Percentiles rank a stretch among this genome's conserved stretches.
Evolutionary conservation across 2,797 vertebrate species (phyloP).

Genomic region (Falco columbarius): DNA sequence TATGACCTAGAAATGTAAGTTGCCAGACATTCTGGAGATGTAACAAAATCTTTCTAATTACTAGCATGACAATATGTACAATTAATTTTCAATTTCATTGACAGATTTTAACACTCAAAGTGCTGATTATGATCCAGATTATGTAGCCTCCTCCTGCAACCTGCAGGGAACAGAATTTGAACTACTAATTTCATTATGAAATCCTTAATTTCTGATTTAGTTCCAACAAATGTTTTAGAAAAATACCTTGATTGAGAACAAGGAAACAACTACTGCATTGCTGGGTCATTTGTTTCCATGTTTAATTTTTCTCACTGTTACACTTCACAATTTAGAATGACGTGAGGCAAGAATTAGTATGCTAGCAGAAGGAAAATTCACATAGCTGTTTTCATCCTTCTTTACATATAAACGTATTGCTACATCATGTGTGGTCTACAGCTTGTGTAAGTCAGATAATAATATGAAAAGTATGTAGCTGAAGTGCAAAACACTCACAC

Average conservation of each 20-base stretch:
- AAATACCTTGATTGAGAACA: background rate
- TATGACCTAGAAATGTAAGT: background rate
- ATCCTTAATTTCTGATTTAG: background rate
- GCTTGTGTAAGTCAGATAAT: background rate
- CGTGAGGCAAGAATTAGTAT: background rate
- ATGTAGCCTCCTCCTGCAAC: background rate
- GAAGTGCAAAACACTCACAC: background rate
- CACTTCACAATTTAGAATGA: background rate
- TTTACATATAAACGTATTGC: background rate
- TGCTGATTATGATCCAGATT: background rate
- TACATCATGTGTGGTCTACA: background rate
- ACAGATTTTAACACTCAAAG: background rate
- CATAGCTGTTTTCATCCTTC: background rate
- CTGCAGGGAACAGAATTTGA: background rate
- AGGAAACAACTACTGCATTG: background rate
- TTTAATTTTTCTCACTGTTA: background rate
- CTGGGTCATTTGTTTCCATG: background rate
- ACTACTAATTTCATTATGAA: background rate
- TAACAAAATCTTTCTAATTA: constrained; percentile 2
- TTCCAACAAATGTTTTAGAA: background rate
- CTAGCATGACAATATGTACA: background rate
- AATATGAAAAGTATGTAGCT: background rate
- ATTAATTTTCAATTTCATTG: constrained; percentile 23
- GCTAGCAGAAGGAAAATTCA: background rate
- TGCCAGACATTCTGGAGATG: background rate